These are phyloP conservation scores for Heloderma charlesbogerti DNA, from an alignment of 2,113 vertebrate genomes.

Conservation along the genomic window DNA sequence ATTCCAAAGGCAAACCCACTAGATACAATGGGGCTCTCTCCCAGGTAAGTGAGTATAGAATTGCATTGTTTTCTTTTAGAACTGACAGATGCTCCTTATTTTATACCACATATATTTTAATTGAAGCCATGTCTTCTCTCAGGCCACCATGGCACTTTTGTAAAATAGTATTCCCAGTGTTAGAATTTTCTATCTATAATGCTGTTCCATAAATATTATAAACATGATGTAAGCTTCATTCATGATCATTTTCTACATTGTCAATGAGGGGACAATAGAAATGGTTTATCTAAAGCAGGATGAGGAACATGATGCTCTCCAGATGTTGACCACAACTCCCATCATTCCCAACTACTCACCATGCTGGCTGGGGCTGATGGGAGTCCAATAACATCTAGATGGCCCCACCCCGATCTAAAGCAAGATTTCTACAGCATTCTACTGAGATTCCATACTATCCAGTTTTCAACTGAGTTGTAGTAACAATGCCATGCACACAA, in stretches of 20 bases:
- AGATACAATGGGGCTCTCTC: neutral
- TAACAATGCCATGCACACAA: neutral
- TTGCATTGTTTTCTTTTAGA: neutral
- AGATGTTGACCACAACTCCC: neutral
- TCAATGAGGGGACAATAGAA: neutral
- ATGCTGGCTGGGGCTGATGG: neutral
- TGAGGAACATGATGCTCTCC: neutral
- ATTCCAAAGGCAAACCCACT: neutral
- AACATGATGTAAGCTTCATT: neutral
- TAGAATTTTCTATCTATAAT: neutral
- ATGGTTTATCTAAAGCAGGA: neutral
- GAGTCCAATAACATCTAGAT: neutral
- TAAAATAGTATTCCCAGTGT: neutral
- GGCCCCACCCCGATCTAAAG: neutral
- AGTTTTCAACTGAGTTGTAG: neutral
- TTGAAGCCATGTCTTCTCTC: neutral
- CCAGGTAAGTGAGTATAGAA: too few relatives aligned
- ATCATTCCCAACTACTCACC: neutral
- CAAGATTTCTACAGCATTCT: neutral
- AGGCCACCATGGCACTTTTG: neutral
- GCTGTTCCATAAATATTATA: neutral
- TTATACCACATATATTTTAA: neutral
- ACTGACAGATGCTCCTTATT: neutral
- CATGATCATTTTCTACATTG: neutral
- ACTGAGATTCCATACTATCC: neutral